A percentile compares a stretch with the other conserved stretches of the same genome.
Evolutionary conservation across 92 coral and sea anemone genomes (phyloP).

Genomic region (Porites lobata): DNA sequence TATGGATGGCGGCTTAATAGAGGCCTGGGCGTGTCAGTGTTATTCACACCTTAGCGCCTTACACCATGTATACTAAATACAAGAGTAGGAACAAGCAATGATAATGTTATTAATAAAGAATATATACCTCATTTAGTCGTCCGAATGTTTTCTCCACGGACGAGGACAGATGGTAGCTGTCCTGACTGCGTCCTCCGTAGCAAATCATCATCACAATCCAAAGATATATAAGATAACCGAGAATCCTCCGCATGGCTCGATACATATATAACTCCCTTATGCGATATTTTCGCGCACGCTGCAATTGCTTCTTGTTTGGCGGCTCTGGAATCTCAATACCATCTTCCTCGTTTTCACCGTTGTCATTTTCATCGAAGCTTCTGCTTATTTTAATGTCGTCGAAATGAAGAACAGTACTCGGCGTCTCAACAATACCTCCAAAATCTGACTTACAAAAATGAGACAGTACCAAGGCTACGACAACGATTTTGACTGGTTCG

Average conservation of each 20-base stretch:
- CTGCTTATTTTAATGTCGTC: background rate
- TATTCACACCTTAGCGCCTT: too few species aligned
- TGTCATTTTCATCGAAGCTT: background rate
- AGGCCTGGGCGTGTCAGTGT: too few species aligned
- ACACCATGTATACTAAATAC: too few species aligned
- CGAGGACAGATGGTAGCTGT: constrained; percentile 35
- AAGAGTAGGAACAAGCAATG: too few species aligned
- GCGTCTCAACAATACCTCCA: background rate
- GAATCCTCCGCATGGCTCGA: constrained; percentile 44
- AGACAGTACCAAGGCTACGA: constrained; percentile 29
- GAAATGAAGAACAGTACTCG: background rate
- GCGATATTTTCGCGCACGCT: constrained; percentile 35
- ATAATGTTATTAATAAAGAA: background rate
- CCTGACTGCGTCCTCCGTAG: constrained; percentile 59
- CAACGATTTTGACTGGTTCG: constrained; percentile 49
- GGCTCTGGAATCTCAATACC: constrained; percentile 31
- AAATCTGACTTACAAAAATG: constrained; percentile 17
- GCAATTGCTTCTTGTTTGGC: constrained; percentile 43
- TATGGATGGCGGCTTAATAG: too few species aligned
- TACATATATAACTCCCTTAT: constrained; percentile 43
- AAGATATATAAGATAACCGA: constrained; percentile 37
- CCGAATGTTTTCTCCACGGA: constrained; percentile 39
- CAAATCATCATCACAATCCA: constrained; percentile 59
- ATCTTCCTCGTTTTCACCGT: background rate
- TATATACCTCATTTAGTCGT: constrained; percentile 8